A percentile compares a stretch with the other conserved stretches of the same genome.
These are phyloP conservation scores for Xenopus borealis DNA, from an alignment of 2,113 vertebrate genomes.

Conservation along the genomic window DNA sequence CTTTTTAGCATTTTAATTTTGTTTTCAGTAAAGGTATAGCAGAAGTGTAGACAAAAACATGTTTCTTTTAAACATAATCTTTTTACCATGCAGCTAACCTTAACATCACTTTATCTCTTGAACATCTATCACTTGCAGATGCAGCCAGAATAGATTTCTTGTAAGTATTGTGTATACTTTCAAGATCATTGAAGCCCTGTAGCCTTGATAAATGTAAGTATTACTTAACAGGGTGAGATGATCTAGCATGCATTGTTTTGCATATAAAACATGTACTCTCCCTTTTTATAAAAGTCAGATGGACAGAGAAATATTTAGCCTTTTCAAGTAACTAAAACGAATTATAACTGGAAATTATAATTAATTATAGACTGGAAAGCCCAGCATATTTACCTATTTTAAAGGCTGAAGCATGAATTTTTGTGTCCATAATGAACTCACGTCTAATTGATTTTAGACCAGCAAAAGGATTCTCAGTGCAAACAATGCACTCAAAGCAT, in stretches of 20 bases:
- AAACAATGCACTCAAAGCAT: no score
- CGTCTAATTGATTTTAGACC: constrained; percentile 22
- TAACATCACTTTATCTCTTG: neutral
- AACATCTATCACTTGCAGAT: neutral
- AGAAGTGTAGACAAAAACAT: neutral
- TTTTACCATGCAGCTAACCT: no score
- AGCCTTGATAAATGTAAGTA: neutral
- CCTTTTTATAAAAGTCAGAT: no score
- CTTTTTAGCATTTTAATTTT: no score
- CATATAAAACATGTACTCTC: neutral
- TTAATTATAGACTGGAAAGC: constrained; percentile 3
- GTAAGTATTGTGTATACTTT: neutral
- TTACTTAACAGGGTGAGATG: neutral
- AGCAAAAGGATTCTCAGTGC: constrained; percentile 1
- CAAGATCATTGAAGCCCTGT: neutral
- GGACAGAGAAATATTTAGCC: neutral
- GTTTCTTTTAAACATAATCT: no score
- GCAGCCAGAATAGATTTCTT: neutral
- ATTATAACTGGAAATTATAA: constrained; percentile 4
- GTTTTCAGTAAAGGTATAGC: neutral
- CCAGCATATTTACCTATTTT: neutral
- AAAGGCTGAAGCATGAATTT: neutral
- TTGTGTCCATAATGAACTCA: neutral
- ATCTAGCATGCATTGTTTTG: neutral
- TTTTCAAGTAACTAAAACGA: neutral